Evolutionary conservation across 2,797 vertebrate species (phyloP), one percentile per base, ranked within the genome.

Genomic region (Myotis planiceps): DNA sequence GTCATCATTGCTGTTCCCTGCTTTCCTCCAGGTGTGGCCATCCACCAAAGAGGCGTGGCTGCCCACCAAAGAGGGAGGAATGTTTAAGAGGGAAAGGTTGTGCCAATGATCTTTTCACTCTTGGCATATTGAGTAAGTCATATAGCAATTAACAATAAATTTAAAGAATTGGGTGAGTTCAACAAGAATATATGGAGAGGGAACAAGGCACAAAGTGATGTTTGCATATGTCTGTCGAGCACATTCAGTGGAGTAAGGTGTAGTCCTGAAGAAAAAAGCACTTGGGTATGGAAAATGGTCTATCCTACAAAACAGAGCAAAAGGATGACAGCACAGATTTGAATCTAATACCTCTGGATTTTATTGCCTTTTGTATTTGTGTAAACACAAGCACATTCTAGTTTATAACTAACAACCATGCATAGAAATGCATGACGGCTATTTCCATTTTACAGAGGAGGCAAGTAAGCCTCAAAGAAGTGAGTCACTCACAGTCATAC

Each of bases 361-460:
- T 49, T n/a, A 21, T 37, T 68, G 14, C 16, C 55, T 63, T 88
- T 86, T n/a, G 81, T 14, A 79, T 45, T 29, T 93, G 16, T 47
- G 0, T 42, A 71, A 87, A 9, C 91, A 42, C 1, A 94, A 58
- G 19, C 8, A 76, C 42, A 53, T 74, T 91, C 53, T 81, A n/a
- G 14, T 19, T 91, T 87, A 81, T 23, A 87, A 78, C 7, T 84
- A 83, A 71, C 12, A 80, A 32, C 18, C 34, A 32, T 13, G 10
- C 45, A 68, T 27, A 90, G 27, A 78, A 74, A 80, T 12, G 13
- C 3, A 47, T 47, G 25, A 21, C 7, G 58, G 23, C 8, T 78
- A 14, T 69, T 39, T 21, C 65, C 29, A 60, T 84, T 86, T 90
- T 55, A 68, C 15, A 93, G 19, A 68, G 45, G 74, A 86, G 51